Conservation (phyloP, 1,140 invertebrate genomes). For the Drosophila sturtevanti region DNA sequence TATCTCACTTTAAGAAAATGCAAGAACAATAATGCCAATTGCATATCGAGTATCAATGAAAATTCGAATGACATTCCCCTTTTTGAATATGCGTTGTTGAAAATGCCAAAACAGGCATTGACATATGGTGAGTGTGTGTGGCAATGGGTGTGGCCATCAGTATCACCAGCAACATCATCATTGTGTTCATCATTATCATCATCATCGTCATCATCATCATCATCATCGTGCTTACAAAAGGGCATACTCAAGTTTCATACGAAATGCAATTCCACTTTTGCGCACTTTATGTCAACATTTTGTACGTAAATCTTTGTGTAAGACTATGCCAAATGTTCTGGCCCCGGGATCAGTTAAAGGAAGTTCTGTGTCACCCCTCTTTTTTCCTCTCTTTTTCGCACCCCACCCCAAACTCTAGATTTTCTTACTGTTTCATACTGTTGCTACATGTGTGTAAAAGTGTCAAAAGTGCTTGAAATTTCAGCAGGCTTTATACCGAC, state of each 20-base stretch:
- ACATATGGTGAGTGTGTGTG: conserved; percentile 29
- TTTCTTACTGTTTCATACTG: background rate
- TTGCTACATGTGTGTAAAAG: conserved; percentile 46
- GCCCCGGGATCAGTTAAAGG: conserved; percentile 31
- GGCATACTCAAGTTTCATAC: conserved; percentile 80
- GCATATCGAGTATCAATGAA: background rate
- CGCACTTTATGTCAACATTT: conserved; percentile 80
- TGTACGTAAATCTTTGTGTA: conserved; percentile 80
- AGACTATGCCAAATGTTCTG: conserved; percentile 72
- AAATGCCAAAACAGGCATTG: conserved; percentile 57
- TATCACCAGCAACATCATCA: conserved; percentile 27
- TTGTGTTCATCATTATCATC: conserved; percentile 26
- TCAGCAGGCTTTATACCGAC: conserved; percentile 66
- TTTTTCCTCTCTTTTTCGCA: background rate
- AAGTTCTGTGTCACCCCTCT: background rate
- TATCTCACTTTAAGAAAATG: conserved; percentile 24
- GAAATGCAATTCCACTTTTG: conserved; percentile 81
- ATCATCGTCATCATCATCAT: conserved; percentile 39
- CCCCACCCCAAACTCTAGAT: background rate
- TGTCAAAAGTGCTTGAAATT: conserved; percentile 81
- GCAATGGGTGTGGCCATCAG: conserved; percentile 37
- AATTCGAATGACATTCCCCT: background rate
- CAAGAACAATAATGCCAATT: conserved; percentile 17
- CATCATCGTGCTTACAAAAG: conserved; percentile 78
- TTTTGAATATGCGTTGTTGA: conserved; percentile 62